Evolutionary conservation across 2,888 invertebrate genomes (phyloP), one percentile per base, ranked within the genome.

Genomic region (Cremastobaeus sp.): DNA sequence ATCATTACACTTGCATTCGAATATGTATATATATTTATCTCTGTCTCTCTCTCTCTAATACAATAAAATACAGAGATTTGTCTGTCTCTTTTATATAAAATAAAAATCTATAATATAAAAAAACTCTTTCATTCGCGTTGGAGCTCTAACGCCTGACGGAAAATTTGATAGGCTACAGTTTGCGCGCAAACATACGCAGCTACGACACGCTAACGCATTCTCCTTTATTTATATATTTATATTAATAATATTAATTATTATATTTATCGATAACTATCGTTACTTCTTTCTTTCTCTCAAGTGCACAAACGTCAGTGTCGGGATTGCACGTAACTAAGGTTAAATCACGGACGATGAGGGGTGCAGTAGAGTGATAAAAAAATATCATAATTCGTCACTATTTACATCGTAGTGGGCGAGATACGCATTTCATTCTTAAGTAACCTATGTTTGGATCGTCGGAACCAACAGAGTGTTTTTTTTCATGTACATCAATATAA

Each of bases 61-160:
- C 80, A 74, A 76, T 79, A 79, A 85, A 85, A 79, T 81, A 82
- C 80, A 62, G 50, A 54, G 60, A 62, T 70, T 57, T 45, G 5
- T 43, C 34, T 79, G 78, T 84, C 80, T 81, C 78, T 57, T 80
- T 78, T 79, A 79, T 82, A 85, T 84, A 85, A 85, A 85, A 86
- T 85, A 85, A 83, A 84, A 76, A 82, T 85, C 81, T 86, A 83
- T 84, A 79, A 84, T 84, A 83, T 81, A 79, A 80, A 82, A 82
- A 82, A 82, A 66, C 78, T 81, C 77, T 82, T 68, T 78, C 77
- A 73, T 74, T 73, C 71, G 39, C 71, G 28, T 59, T 30, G 47
- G 76, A 78, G 64, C 59, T 65, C 35, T 65, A 69, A 62, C 28
- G 18, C 62, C 35, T 32, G 70, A 70, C 50, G 41, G 55, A 60